Conservation (phyloP, 64 coral and sea anemone species). For the Porites lutea region DNA sequence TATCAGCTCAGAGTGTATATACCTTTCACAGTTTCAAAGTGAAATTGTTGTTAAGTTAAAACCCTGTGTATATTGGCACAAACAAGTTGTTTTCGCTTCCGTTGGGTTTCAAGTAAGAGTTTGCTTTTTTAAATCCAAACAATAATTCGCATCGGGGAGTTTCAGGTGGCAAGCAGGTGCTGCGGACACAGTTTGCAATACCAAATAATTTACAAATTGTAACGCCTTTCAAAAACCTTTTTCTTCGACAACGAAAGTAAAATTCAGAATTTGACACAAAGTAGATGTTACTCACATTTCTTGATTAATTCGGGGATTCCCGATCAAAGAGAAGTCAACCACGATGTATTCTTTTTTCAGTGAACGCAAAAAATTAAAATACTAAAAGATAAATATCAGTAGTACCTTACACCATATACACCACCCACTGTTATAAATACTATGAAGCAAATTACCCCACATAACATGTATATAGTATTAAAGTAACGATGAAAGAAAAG, state of each 20-base stretch:
- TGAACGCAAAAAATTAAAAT: no score
- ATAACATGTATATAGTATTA: no score
- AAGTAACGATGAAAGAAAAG: no score
- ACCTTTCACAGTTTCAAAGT: no score
- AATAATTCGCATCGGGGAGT: not conserved
- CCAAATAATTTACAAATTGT: not conserved
- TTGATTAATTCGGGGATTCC: not conserved
- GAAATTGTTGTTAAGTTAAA: not conserved
- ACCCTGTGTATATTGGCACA: not conserved
- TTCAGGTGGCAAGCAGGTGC: conserved; percentile 26
- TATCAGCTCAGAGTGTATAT: not conserved
- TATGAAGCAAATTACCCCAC: no score
- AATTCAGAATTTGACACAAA: not conserved
- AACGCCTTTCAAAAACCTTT: not conserved
- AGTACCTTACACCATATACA: no score
- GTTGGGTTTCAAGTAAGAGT: conserved; percentile 9
- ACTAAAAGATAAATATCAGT: no score
- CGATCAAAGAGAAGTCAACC: no score
- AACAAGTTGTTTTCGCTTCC: not conserved
- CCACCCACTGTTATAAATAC: no score
- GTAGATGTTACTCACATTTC: not conserved
- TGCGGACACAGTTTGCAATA: not conserved
- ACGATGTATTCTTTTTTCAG: no score
- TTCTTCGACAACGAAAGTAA: not conserved
- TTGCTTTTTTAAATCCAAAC: conserved; percentile 54